Base-by-base conservation (phyloP, 2,888 invertebrate species). In the Melieria omissa region DNA sequence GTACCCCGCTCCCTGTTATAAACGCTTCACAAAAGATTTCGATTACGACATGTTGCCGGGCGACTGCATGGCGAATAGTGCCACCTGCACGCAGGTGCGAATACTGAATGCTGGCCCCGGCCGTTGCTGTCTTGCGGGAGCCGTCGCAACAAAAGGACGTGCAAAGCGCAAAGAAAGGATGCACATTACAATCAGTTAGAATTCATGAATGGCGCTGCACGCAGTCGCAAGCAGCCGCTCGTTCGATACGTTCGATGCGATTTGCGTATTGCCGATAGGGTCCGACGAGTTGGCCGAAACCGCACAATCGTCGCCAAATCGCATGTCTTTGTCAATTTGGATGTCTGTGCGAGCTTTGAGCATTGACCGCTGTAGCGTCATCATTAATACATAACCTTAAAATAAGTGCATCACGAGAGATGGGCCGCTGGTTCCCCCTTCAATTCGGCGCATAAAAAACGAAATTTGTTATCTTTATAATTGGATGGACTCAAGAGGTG, bases 61-160 rank as follows among this genome's bases (percentile, higher is more conserved):
- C 41, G 57, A 14, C 5, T 69, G 16, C 47, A 47, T 12, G 49
- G 70, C 66, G 72, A 71, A 75, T 73, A 75, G 70, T 66, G 71
- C 79, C 82, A 82, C 82, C 82, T 82, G 82, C 81, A 80, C 80
- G 83, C 84, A 84, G 83, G 83, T 84, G 84, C 81, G 79, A 81
- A 80, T 66, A 70, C 29, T 70, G 58, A 52, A 52, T 52, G 9
- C 52, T 42, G 29, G 29, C 47, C 42, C 45, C 67, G 60, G 52
- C 46, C 46, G 57, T 29, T 61, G 73, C 60, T 66, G 55, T 70
- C 65, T 71, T 62, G 5, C 10, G 12, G 46, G 29, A 14, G 44
- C 57, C 7, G 7, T 41, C 5, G n/a, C 46, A 16, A 29, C 4
- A 44, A 7, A 57, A 8, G 10, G 42, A 42, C 5, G 16, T 5